Percentiles rank a stretch among this genome's conserved stretches.
These are phyloP conservation scores for Spilosoma lubricipeda DNA, from an alignment of 2,888 invertebrate genomes.

Conservation along the genomic window DNA sequence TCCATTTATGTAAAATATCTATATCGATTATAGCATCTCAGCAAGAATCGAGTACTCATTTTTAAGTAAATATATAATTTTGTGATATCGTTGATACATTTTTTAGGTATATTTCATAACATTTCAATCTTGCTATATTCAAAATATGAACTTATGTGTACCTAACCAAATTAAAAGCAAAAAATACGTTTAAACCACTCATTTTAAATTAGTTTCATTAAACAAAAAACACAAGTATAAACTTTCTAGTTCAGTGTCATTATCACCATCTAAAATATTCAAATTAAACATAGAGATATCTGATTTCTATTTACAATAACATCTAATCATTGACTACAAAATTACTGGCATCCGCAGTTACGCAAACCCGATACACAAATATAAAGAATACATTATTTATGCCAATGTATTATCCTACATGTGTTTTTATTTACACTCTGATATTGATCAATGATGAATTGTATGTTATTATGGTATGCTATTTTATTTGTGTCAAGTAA, in stretches of 20 bases:
- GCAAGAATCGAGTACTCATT: too few species aligned
- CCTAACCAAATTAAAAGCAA: neutral
- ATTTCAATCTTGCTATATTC: neutral
- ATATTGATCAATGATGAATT: slow-evolving; percentile 44
- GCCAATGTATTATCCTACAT: slow-evolving; percentile 20
- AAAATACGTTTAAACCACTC: neutral
- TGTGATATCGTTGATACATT: neutral
- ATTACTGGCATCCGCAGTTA: slow-evolving; percentile 29
- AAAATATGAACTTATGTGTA: too few species aligned
- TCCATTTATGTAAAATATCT: too few species aligned
- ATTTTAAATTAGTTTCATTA: neutral
- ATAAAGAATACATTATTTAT: slow-evolving; percentile 13
- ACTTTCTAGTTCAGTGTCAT: neutral
- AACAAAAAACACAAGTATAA: neutral
- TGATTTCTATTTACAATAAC: slow-evolving; percentile 15
- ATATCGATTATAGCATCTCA: too few species aligned
- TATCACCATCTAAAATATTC: neutral
- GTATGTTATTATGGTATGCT: slow-evolving; percentile 35
- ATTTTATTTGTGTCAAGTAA: slow-evolving; percentile 10
- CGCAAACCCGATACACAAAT: slow-evolving; percentile 26
- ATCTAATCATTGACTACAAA: slow-evolving; percentile 26
- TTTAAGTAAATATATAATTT: too few species aligned
- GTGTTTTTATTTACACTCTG: slow-evolving; percentile 29
- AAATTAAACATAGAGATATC: neutral
- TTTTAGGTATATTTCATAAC: neutral